Percentiles rank a stretch among this genome's conserved stretches.
Conservation (phyloP, 2,888 invertebrate genomes). For the Pristionchus japonicus region DNA sequence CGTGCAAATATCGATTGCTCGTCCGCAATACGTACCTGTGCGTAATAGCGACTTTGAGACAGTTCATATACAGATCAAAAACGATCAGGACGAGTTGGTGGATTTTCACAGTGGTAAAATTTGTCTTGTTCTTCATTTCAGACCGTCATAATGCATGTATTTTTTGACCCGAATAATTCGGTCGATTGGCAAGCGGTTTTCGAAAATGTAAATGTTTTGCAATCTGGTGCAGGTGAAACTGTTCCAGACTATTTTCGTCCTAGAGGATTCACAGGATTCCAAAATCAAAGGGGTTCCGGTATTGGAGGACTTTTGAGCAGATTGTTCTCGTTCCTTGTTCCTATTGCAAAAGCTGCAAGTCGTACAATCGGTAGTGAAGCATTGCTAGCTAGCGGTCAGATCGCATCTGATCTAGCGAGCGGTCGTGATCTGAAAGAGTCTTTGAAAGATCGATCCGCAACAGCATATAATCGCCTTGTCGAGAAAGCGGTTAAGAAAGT, state of each 20-base stretch:
- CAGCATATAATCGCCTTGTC: neutral
- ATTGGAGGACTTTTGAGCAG: neutral
- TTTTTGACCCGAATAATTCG: conserved; percentile 6
- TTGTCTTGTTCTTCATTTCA: conserved; percentile 5
- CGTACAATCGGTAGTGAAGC: neutral
- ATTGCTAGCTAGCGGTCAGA: neutral
- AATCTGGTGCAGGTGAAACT: neutral
- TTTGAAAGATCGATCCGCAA: neutral
- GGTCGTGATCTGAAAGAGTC: neutral
- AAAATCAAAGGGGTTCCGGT: neutral
- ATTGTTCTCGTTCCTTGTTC: neutral
- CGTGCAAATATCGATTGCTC: neutral
- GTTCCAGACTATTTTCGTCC: neutral
- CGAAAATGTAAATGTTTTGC: neutral
- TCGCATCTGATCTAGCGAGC: neutral
- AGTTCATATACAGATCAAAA: neutral
- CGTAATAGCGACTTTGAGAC: neutral
- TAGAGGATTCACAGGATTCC: neutral
- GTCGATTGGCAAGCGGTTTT: conserved; percentile 6
- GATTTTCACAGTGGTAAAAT: conserved; percentile 21
- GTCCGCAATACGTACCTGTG: neutral
- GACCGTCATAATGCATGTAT: conserved; percentile 7
- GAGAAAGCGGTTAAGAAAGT: neutral
- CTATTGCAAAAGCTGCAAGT: neutral
- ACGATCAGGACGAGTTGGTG: conserved; percentile 6